phyloP scores from a whole-genome alignment of 2,113 vertebrate genomes.

The Lepus europaeus region DNA sequence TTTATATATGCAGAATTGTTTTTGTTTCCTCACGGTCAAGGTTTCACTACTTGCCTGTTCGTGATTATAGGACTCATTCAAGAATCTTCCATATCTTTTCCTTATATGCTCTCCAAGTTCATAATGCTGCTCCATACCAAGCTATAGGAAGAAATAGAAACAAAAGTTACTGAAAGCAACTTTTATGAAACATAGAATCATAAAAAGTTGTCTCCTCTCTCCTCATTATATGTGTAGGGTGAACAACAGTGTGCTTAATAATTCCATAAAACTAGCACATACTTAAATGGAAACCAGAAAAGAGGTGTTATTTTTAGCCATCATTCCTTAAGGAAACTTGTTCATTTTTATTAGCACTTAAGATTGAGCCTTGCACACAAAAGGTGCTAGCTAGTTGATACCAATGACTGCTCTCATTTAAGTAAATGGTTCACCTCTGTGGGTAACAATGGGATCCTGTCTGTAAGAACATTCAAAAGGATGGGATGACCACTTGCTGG shows the following conservation, averaged over 20 bases:
- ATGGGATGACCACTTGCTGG: background rate
- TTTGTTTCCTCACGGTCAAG: background rate
- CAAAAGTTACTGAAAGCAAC: background rate
- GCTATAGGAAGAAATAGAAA: slow-evolving; percentile 83
- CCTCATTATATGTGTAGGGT: background rate
- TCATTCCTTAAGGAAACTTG: background rate
- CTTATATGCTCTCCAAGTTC: slow-evolving; percentile 90
- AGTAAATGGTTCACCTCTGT: background rate
- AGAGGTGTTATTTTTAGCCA: background rate
- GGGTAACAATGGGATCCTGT: background rate
- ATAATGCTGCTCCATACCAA: slow-evolving; percentile 93
- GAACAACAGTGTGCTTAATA: background rate
- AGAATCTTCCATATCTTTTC: slow-evolving; percentile 89
- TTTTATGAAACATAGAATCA: background rate
- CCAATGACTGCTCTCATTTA: background rate
- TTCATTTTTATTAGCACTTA: background rate
- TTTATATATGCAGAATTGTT: background rate
- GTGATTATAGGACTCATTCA: slow-evolving; percentile 90
- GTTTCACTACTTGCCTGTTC: slow-evolving; percentile 87
- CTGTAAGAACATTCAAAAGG: background rate
- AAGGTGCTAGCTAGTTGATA: background rate
- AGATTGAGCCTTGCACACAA: background rate
- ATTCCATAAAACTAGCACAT: background rate
- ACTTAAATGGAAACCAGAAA: background rate
- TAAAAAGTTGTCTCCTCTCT: background rate